Evolutionary conservation across 2,888 invertebrate species (phyloP).

Genomic region (Parnassius smintheus): DNA sequence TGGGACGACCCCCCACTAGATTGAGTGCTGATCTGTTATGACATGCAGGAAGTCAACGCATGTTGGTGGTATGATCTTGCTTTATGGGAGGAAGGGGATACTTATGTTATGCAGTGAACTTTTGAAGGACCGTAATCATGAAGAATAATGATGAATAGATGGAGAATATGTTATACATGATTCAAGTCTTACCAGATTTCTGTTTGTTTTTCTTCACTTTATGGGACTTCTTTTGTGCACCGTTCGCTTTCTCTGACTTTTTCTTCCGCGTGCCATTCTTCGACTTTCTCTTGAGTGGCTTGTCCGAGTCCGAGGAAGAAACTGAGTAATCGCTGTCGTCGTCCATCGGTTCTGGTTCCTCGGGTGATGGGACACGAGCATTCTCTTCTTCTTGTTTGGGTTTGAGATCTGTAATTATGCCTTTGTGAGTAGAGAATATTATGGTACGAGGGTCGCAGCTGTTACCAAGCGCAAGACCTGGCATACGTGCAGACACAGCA

Average conservation of each 20-base stretch:
- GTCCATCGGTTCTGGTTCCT: constrained; percentile 28
- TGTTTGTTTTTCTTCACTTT: constrained; percentile 40
- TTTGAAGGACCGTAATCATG: too few species aligned
- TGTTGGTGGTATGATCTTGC: too few species aligned
- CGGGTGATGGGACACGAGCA: constrained; percentile 16
- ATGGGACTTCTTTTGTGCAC: constrained; percentile 42
- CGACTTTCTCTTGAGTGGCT: constrained; percentile 57
- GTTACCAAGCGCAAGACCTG: too few species aligned
- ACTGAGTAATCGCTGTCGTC: constrained; percentile 49
- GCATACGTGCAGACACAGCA: too few species aligned
- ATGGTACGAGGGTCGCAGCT: too few species aligned
- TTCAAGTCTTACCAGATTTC: constrained; percentile 39
- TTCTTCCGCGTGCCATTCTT: constrained; percentile 33
- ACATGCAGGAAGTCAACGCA: too few species aligned
- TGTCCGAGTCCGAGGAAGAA: constrained; percentile 63
- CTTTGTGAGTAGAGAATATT: neutral
- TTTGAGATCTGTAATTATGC: constrained; percentile 13
- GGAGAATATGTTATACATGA: too few species aligned
- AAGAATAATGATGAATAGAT: too few species aligned
- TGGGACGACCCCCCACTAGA: too few species aligned
- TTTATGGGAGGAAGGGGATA: too few species aligned
- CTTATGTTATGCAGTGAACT: too few species aligned
- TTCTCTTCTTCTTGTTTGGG: constrained; percentile 45
- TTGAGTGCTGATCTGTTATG: too few species aligned
- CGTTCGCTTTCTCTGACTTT: constrained; percentile 38